Base-by-base conservation (phyloP, 2,797 vertebrate genomes). In the Furcifer pardalis region DNA sequence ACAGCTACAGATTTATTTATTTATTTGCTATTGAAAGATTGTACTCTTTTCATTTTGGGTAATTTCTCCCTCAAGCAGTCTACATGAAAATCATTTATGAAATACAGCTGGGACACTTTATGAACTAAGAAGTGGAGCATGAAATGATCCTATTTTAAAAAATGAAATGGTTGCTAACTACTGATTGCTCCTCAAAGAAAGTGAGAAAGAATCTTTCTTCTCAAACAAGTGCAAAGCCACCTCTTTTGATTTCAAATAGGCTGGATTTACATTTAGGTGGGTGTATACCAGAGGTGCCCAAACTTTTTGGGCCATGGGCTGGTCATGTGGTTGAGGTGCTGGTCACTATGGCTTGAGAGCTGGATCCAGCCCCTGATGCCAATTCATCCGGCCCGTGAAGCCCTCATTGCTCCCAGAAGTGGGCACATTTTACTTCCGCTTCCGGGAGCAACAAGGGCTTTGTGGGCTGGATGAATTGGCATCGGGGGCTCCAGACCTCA, bases 181-280 rank as follows among this genome's bases (percentile, higher is more conserved):
- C 35, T 42, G 21, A n/a, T 21, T 17, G 19, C 4, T 9, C 35
- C 7, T 35, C 15, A n/a, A 52, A 35, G 23, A 73, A 72, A 63
- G 46, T 23, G 40, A 40, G 17, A 84, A 63, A 65, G n/a, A 65
- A 60, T 40, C 2, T 87, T 83, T 7, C 68, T 27, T 59, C 86
- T 86, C 30, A 86, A 83, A 85, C 3, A 87, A 88, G 23, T 8
- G 4, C 30, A 91, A 86, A 79, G 79, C 35, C 25, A 78, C 32
- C 2, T 1, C 10, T 87, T 63, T 78, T 21, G 12, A 37, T 19
- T 49, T 79, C 5, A 13, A 56, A 7, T 27, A 56, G 32, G 32
- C 3, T 44, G 69, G 40, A 71, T 27, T 40, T 12, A 27, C 37
- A 42, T 71, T 13, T 42, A 27, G 9, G 27, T 27, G 37, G n/a